These are phyloP conservation scores for Rhingia campestris DNA, from an alignment of 2,888 invertebrate species.

Conservation along the genomic window DNA sequence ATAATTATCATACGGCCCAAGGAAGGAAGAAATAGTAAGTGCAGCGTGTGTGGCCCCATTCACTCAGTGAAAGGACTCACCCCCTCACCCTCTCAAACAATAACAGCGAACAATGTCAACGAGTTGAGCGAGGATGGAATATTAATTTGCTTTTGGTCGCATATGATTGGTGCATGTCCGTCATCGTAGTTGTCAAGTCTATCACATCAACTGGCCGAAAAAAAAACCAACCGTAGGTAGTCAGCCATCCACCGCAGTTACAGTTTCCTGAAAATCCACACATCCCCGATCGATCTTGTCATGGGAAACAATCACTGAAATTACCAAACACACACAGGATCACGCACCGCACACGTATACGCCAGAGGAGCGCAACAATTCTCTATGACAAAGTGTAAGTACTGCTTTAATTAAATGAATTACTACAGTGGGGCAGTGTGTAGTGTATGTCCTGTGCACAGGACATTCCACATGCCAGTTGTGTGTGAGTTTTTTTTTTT, in stretches of 20 bases:
- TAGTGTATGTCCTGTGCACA: too few species aligned
- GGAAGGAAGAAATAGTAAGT: constrained; percentile 23
- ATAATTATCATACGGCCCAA: constrained; percentile 51
- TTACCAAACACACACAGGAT: constrained; percentile 15
- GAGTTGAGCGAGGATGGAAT: constrained; percentile 56
- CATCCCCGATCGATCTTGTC: constrained; percentile 36
- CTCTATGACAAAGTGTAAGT: constrained; percentile 63
- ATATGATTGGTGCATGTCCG: constrained; percentile 42
- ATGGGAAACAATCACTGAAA: constrained; percentile 53
- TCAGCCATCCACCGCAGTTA: constrained; percentile 31
- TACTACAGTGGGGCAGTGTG: constrained; percentile 5
- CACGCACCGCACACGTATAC: constrained; percentile 7
- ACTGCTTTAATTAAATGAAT: constrained; percentile 65
- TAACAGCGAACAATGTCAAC: constrained; percentile 69
- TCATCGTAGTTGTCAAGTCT: constrained; percentile 24
- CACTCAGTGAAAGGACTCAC: constrained; percentile 29
- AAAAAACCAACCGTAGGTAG: constrained; percentile 16
- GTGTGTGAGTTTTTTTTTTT: neutral
- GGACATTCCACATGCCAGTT: neutral
- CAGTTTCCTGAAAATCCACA: too few species aligned
- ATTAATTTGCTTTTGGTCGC: constrained; percentile 71
- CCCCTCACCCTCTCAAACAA: constrained; percentile 22
- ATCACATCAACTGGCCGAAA: constrained; percentile 38
- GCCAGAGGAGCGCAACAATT: constrained; percentile 49
- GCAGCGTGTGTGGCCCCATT: neutral